These are phyloP conservation scores for Phainopepla nitens DNA, from an alignment of 2,113 vertebrate species.

Conservation along the genomic window DNA sequence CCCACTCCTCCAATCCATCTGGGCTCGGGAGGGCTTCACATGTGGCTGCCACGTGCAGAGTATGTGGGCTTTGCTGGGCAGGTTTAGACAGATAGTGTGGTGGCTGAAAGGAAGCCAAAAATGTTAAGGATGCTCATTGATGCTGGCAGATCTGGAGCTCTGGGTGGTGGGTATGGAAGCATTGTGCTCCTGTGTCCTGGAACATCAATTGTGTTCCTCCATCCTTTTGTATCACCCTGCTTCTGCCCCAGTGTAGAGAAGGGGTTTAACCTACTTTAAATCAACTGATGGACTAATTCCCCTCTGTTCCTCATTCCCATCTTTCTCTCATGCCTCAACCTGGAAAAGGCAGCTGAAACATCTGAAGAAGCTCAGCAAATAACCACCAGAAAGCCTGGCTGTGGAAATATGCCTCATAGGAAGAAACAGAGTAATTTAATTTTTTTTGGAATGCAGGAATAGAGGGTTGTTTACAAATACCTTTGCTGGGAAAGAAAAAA, in stretches of 20 bases:
- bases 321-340: not conserved
- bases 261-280: not conserved
- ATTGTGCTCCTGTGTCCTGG: not conserved
- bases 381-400: not conserved
- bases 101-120: not conserved
- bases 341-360: not conserved
- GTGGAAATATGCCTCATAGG: not conserved
- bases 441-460: not conserved
- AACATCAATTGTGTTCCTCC: not conserved
- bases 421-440: not conserved
- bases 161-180: not conserved
- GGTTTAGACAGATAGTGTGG: not conserved
- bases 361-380: not conserved
- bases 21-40: not conserved
- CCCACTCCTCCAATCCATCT: not conserved
- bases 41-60: not conserved
- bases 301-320: not conserved
- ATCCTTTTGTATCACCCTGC: not conserved
- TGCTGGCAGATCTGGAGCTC: not conserved
- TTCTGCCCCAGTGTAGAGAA: not conserved
- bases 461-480: slow-evolving; percentile 30
- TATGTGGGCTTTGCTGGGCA: not conserved
- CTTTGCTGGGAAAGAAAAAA: not conserved
- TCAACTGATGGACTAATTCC: not conserved
- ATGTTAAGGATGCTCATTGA: not conserved